Conservation (phyloP, 2,888 invertebrate genomes). For the Sphecodes monilicornis region DNA sequence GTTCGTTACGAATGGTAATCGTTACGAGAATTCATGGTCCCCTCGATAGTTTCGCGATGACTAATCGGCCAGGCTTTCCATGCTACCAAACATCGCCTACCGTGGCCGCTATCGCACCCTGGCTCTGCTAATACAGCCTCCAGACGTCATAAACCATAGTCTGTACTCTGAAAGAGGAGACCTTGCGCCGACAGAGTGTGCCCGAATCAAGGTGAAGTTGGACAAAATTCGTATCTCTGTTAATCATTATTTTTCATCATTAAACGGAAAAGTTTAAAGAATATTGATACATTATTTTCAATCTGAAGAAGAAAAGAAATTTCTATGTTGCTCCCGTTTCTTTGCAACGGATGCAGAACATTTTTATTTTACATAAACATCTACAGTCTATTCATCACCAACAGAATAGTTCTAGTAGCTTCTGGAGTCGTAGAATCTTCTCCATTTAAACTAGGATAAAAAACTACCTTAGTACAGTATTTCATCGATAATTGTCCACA, state of each 20-base stretch:
- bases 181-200: neutral
- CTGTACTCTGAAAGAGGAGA: neutral
- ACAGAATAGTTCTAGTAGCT: too few relatives aligned
- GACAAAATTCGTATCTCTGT: neutral
- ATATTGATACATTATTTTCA: too few relatives aligned
- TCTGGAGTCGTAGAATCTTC: too few relatives aligned
- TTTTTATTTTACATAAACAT: too few relatives aligned
- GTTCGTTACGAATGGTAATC: conserved; percentile 65
- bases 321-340: too few relatives aligned
- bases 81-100: conserved; percentile 38
- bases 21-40: conserved; percentile 49
- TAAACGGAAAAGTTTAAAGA: too few relatives aligned
- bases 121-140: neutral
- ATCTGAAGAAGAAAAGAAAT: too few relatives aligned
- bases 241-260: neutral
- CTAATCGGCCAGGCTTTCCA: conserved; percentile 48
- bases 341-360: too few relatives aligned
- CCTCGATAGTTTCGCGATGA: conserved; percentile 44
- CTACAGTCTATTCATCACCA: too few relatives aligned
- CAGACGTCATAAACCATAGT: neutral
- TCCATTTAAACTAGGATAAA: too few relatives aligned
- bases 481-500: too few relatives aligned
- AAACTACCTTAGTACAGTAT: too few relatives aligned
- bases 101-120: neutral
- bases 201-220: neutral